phyloP scores from a whole-genome alignment of 2,888 invertebrate species.

The Carpatolechia fugitivella region DNA sequence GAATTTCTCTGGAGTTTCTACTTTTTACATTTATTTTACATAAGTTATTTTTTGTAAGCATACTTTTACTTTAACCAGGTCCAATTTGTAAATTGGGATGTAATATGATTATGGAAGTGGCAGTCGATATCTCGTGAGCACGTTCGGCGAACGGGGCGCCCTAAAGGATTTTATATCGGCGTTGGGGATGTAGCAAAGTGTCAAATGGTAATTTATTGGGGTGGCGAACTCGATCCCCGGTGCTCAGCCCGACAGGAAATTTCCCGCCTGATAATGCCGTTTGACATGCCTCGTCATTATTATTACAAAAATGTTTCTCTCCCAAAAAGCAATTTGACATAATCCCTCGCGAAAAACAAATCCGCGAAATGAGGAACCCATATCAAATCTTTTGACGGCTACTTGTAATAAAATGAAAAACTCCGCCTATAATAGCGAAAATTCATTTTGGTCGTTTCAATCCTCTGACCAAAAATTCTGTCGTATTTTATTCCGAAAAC shows the following conservation, averaged over 20 bases:
- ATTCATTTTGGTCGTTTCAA: neutral
- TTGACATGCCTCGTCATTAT: conserved; percentile 5
- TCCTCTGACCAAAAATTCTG: neutral
- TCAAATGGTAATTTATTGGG: conserved; percentile 17
- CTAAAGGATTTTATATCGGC: conserved; percentile 15
- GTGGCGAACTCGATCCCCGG: neutral
- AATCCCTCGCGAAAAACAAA: conserved; percentile 8
- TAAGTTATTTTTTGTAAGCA: neutral
- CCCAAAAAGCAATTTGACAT: conserved; percentile 10
- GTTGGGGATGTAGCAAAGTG: conserved; percentile 12
- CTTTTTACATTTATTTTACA: neutral
- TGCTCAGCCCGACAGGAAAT: neutral
- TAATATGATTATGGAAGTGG: conserved; percentile 9
- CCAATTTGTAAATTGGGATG: conserved; percentile 13
- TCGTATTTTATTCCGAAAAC: neutral
- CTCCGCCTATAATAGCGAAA: neutral
- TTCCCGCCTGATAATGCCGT: conserved; percentile 2
- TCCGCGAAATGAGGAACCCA: conserved; percentile 3
- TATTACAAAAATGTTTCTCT: neutral
- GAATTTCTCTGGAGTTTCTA: neutral
- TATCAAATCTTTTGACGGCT: conserved; percentile 7
- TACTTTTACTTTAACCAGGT: neutral
- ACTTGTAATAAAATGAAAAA: conserved; percentile 7
- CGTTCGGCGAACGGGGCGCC: conserved; percentile 2
- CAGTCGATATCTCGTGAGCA: conserved; percentile 8